phyloP scores from a whole-genome alignment of 2,888 invertebrate species.

The Caenorhabditis sulstoni region DNA sequence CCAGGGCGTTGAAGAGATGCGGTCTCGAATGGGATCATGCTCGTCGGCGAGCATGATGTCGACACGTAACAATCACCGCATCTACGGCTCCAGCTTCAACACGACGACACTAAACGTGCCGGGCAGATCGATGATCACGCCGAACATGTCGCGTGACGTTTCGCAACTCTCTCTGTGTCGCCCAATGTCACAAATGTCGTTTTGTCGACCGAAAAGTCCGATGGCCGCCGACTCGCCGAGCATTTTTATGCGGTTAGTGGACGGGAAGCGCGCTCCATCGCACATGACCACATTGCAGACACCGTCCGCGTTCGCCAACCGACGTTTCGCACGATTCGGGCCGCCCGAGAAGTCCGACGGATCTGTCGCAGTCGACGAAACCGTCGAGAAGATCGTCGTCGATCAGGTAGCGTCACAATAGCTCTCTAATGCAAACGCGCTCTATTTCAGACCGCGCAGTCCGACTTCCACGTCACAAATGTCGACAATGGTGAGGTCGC shows the following conservation, averaged over 20 bases:
- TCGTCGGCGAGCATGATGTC: constrained; percentile 72
- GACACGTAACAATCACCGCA: constrained; percentile 68
- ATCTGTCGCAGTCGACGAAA: constrained; percentile 64
- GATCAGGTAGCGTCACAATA: too few relatives aligned
- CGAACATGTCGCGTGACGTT: constrained; percentile 73
- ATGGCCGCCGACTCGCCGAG: constrained; percentile 61
- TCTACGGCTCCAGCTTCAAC: constrained; percentile 70
- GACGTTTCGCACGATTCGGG: constrained; percentile 68
- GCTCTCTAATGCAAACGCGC: background rate
- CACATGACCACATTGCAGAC: constrained; percentile 21
- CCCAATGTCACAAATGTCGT: constrained; percentile 61
- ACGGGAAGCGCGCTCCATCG: background rate
- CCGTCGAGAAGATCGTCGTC: constrained; percentile 55
- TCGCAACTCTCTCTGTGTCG: constrained; percentile 70
- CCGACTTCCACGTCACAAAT: constrained; percentile 57
- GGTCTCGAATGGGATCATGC: constrained; percentile 70
- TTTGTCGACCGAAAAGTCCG: constrained; percentile 62
- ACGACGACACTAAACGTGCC: constrained; percentile 67
- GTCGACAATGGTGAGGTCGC: constrained; percentile 52
- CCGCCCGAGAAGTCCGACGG: constrained; percentile 69
- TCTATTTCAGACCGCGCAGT: constrained; percentile 50
- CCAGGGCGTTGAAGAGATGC: constrained; percentile 71
- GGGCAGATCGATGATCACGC: constrained; percentile 72
- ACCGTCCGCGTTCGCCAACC: constrained; percentile 61
- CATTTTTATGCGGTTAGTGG: constrained; percentile 34